Conservation (phyloP, 2,113 vertebrate species). For the Danio rerio region GRCz12tu NC_133189.1:43764001-43764500, state of each 20-base stretch:
- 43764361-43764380: background rate
- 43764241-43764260: constrained; percentile 19
- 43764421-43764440: constrained; percentile 55
- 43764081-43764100: constrained; percentile 53
- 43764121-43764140: constrained; percentile 64
- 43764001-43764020: constrained; percentile 46
- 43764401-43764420: constrained; percentile 51
- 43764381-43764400: constrained; percentile 32
- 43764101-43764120: constrained; percentile 40
- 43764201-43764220: background rate
- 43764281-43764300: constrained; percentile 49
- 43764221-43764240: constrained; percentile 36
- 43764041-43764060: background rate
- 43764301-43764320: constrained; percentile 42
- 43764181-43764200: constrained; percentile 43
- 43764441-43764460: constrained; percentile 49
- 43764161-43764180: constrained; percentile 63
- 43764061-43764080: constrained; percentile 40
- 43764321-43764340: constrained; percentile 16
- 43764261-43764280: constrained; percentile 25
- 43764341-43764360: constrained; percentile 51
- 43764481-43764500: background rate
- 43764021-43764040: constrained; percentile 54
- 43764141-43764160: constrained; percentile 63
- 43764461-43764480: constrained; percentile 38